These are phyloP conservation scores for Leucosticte australis DNA, from an alignment of 2,113 vertebrate species.

Conservation along the genomic window DNA sequence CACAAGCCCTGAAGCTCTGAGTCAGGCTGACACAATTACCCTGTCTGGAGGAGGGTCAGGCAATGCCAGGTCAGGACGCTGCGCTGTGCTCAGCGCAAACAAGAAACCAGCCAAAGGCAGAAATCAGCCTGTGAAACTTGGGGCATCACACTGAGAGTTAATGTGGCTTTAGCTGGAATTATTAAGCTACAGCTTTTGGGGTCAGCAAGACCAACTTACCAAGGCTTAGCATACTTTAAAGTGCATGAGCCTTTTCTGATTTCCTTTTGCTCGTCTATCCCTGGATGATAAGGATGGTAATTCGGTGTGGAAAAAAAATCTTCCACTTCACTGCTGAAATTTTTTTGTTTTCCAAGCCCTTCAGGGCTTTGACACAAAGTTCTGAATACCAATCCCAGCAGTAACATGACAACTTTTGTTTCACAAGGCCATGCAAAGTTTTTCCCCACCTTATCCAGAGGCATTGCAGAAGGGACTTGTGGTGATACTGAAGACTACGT, in stretches of 20 bases:
- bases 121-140: neutral
- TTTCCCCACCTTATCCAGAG: neutral
- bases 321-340: neutral
- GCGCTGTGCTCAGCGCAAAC: neutral
- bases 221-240: neutral
- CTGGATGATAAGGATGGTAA: neutral
- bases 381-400: neutral
- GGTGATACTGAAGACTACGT: neutral
- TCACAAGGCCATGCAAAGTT: neutral
- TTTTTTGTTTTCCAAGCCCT: neutral
- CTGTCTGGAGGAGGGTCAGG: neutral
- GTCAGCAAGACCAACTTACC: neutral
- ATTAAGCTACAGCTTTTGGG: neutral
- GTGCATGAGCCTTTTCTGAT: neutral
- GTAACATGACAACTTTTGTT: neutral
- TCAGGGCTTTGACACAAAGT: neutral
- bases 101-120: neutral
- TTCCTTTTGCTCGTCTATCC: neutral
- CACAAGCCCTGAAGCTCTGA: neutral
- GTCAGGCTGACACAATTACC: neutral
- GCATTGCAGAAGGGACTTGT: neutral
- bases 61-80: neutral
- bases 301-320: neutral
- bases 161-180: neutral
- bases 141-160: neutral